Evolutionary conservation across 2,113 vertebrate genomes (phyloP), one percentile per base, ranked within the genome.

Genomic region (human): DNA sequence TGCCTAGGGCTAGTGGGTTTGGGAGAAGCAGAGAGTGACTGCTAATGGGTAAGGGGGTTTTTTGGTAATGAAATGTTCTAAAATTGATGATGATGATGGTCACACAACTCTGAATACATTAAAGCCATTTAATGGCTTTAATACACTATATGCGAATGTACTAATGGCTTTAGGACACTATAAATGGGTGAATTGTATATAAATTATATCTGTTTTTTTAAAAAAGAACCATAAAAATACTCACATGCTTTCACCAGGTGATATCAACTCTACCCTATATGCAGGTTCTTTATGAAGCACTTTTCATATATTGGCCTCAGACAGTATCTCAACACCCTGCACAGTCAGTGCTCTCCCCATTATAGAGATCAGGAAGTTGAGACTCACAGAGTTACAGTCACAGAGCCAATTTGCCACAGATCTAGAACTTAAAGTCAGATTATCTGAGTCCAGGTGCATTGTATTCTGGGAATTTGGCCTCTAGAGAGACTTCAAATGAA

Each of bases 151-250:
- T 55, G 52, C 52, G 7, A 55, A 55, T 20, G 52, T 55, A 55
- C 52, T 55, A 20, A 55, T 55, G 52, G 52, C 52, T 20, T 55
- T 55, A 55, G 52, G 55, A 55, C 7, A 90, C 23, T 93, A 14
- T 20, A 96, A 75, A 61, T 48, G 32, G 32, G 16, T 84, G 64
- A 79, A 38, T 23, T 70, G 7, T 59, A 30, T 75, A n/a, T 3
- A 59, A 93, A 52, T 59, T 55, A 11, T 40, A 38, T 78, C 40
- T 92, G 8, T 78, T 11, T 35, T 79, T 73, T 73, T 5, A 68
- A 59, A 90, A 27, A 78, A 75, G 12, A 96, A 88, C 8, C 70
- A 89, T 76, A 70, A 89, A 96, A 95, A 78, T 70, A 79, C 5
- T 68, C 72, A 48, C 12, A 38, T 48, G 40, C 25, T 81, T 73